Percentiles rank a stretch among this genome's conserved stretches.
Conservation (phyloP, 2,797 vertebrate genomes). For the Heteromormyrus szaboi region DNA sequence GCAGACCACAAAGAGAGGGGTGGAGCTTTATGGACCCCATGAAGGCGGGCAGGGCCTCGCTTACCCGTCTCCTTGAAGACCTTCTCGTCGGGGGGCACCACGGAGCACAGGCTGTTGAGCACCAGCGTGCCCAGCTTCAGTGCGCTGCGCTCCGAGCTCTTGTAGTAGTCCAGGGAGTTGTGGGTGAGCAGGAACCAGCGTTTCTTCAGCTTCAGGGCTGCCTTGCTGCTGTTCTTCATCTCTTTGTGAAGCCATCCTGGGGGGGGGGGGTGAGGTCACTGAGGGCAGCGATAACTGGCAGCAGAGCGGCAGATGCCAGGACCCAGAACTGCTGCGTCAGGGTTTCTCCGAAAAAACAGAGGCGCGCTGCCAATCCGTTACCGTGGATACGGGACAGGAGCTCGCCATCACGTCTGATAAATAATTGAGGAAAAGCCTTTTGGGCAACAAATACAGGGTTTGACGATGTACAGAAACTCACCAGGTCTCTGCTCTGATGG, state of each 20-base stretch:
- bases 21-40: neutral
- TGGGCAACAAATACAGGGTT: neutral
- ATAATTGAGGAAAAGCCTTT: neutral
- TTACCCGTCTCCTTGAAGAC: constrained; percentile 89
- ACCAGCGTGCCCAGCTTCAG: constrained; percentile 88
- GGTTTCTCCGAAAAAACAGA: neutral
- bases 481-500: neutral
- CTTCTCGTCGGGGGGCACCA: constrained; percentile 84
- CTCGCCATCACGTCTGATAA: neutral
- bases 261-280: neutral
- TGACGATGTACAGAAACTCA: neutral
- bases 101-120: constrained; percentile 91
- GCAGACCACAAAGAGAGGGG: too few relatives aligned
- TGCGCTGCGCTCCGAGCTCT: constrained; percentile 84
- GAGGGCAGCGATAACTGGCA: neutral
- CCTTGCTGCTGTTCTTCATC: constrained; percentile 79
- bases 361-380: neutral
- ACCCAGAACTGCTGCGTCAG: neutral
- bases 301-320: neutral
- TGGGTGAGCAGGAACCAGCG: constrained; percentile 96
- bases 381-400: neutral
- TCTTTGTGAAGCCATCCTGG: constrained; percentile 95
- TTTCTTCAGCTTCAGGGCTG: constrained; percentile 83
- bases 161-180: constrained; percentile 95
- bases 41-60: neutral